Evolutionary conservation across 2,797 vertebrate genomes (phyloP), one percentile per base, ranked within the genome.

Genomic region (Muscicapa striata): DNA sequence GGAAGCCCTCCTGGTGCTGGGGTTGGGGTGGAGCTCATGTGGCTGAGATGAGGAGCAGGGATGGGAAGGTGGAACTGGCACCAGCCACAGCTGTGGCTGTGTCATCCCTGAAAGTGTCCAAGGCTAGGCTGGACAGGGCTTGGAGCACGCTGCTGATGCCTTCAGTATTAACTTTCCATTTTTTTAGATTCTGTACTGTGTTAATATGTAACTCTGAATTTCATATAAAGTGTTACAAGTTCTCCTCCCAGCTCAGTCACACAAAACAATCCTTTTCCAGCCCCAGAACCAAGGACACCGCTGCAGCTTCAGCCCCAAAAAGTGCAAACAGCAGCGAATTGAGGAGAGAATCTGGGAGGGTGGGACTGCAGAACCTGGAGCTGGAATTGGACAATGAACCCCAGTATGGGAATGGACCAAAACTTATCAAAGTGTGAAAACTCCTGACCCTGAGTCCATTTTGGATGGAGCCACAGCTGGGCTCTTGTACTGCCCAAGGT

Each of bases 351-450:
- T 11, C 15, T 58, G 55, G 22, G 55, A 58, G 55, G n/a, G 7
- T 58, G 55, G 55, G n/a, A 36, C n/a, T 58, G 55, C 55, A 57
- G 21, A 22, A 4, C 55, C n/a, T 57, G 55, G 55, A 34, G n/a
- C 55, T 57, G n/a, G 55, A 2, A 11, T 10, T 24, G 55, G 55
- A 11, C 55, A 34, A 5, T 36, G 9, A 34, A 34, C n/a, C 22
- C n/a, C 55, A 57, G 8, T 0, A 1, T 36, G 15, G n/a, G 0
- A 36, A 58, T 36, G n/a, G n/a, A 58, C 2, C n/a, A 5, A 2
- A 58, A 36, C 55, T 12, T 3, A 26, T 24, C 5, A 57, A 57
- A 57, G 10, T 57, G 55, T 36, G 55, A 16, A 5, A 57, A 57
- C 4, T 24, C 7, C 1, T 57, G 55, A 36, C n/a, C 8, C 11